Conservation (phyloP, 2,113 vertebrate species). For the Oncorhynchus mykiss region DNA sequence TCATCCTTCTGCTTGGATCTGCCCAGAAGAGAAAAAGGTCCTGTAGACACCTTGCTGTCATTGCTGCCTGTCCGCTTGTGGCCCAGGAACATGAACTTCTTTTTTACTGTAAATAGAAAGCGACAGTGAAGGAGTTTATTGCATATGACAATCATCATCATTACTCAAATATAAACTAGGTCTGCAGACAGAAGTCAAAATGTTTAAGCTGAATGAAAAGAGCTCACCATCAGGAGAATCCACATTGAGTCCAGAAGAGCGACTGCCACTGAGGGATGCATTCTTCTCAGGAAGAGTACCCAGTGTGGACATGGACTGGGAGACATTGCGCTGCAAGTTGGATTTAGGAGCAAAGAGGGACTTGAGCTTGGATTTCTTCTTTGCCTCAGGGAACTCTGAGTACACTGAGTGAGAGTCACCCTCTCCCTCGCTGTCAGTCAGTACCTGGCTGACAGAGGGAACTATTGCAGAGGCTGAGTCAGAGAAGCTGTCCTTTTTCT, state of each 20-base stretch:
- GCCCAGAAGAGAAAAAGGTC: constrained; percentile 83
- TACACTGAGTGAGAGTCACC: constrained; percentile 48
- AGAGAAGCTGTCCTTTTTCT: constrained; percentile 77
- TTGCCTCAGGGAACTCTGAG: constrained; percentile 68
- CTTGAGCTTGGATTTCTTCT: constrained; percentile 84
- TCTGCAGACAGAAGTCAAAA: constrained; percentile 3
- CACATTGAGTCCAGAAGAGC: constrained; percentile 73
- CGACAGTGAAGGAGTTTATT: constrained; percentile 23
- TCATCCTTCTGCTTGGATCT: constrained; percentile 84
- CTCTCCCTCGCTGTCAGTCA: constrained; percentile 87
- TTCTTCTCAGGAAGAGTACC: constrained; percentile 75
- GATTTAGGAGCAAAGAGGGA: constrained; percentile 87
- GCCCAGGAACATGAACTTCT: constrained; percentile 75
- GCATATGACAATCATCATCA: background rate
- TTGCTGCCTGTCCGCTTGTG: constrained; percentile 81
- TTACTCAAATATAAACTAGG: background rate
- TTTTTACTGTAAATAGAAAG: constrained; percentile 64
- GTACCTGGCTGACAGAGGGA: constrained; percentile 72
- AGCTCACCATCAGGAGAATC: constrained; percentile 71
- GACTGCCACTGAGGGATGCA: constrained; percentile 69
- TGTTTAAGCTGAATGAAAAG: background rate
- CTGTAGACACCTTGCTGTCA: constrained; percentile 81
- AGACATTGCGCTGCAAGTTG: constrained; percentile 82
- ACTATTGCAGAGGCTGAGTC: constrained; percentile 86
- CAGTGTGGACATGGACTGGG: constrained; percentile 90